Base-by-base conservation (phyloP, 2,888 invertebrate genomes). In the Rhingia campestris region DNA sequence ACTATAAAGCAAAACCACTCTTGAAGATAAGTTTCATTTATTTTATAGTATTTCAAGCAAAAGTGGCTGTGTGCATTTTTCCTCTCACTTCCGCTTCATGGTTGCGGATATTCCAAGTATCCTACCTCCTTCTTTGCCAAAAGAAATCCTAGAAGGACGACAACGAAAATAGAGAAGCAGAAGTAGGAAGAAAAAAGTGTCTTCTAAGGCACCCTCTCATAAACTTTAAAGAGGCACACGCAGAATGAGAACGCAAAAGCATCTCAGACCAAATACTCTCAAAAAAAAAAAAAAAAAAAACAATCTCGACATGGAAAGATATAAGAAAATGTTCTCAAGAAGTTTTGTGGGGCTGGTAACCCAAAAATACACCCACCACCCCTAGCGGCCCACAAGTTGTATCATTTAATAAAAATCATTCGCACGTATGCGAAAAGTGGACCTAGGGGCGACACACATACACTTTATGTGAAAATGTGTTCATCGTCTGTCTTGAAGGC, bases 201-300 rank as follows among this genome's bases (percentile, higher is more conserved):
- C 84, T 84, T 80, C 80, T 66, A 74, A 75, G 59, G 66, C 69
- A 75, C 80, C 64, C 80, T 22, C 22, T 22, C 22, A 74, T 84
- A 84, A 84, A 84, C 75, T 84, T 75, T 84, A 74, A 84, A 84
- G 80, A 80, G 80, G 64, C 66, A 74, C 75, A 79, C 80, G 84
- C 84, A 84, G 80, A 63, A 70, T 64, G 61, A 54, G 58, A 59
- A 49, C 49, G 49, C 49, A 32, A 51, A 81, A 41, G 47, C 4
- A 43, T 51, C 67, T 32, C 54, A 64, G 49, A 82, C 73, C 45
- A 37, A 84, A 73, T 56, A 56, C 54, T 69, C 30, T 4, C 56
- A 9, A 49, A 45, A 35, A 45, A 12, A 37, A 30, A 53, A 59
- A 47, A 33, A 53, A 54, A 58, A 72, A 22, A 69, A 64, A 54